phyloP scores from a whole-genome alignment of 2,113 vertebrate species.

The Oreamnos americanus region DNA sequence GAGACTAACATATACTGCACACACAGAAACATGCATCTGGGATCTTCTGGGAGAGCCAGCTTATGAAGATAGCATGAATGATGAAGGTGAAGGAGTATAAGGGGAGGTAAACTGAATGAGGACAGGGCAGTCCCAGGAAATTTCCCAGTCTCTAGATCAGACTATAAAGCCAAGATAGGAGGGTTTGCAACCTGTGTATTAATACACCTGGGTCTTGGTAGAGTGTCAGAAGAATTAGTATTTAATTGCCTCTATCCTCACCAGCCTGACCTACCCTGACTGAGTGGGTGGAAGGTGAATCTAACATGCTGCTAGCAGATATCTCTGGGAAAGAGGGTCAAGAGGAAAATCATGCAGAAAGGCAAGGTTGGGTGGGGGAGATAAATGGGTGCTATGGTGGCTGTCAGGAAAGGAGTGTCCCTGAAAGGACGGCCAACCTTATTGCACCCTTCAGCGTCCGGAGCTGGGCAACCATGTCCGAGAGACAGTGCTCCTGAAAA shows the following conservation, averaged over 20 bases:
- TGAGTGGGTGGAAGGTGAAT: conserved; percentile 37
- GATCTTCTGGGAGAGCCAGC: conserved; percentile 31
- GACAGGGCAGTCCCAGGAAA: conserved; percentile 61
- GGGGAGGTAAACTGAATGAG: conserved; percentile 71
- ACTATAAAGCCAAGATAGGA: conserved; percentile 3
- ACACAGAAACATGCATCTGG: conserved; percentile 69
- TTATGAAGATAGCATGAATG: conserved; percentile 55
- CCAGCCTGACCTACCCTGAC: conserved; percentile 63
- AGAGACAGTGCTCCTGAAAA: conserved; percentile 77
- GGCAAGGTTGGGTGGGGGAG: conserved; percentile 56
- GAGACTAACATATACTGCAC: conserved; percentile 42
- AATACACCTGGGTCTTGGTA: not conserved
- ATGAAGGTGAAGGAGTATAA: conserved; percentile 40
- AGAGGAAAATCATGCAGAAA: conserved; percentile 71
- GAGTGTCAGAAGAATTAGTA: conserved; percentile 29
- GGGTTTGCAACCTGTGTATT: conserved; percentile 8
- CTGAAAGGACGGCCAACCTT: conserved; percentile 77
- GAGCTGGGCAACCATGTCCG: conserved; percentile 74
- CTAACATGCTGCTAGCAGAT: conserved; percentile 71
- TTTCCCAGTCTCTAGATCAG: conserved; percentile 25
- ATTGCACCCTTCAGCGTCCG: conserved; percentile 73
- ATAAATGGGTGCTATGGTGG: conserved; percentile 67
- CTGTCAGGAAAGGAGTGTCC: conserved; percentile 72
- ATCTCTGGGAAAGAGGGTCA: conserved; percentile 49
- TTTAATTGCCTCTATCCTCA: conserved; percentile 68